Conservation (phyloP, 2,888 invertebrate genomes). For the Schizaphis graminum region DNA sequence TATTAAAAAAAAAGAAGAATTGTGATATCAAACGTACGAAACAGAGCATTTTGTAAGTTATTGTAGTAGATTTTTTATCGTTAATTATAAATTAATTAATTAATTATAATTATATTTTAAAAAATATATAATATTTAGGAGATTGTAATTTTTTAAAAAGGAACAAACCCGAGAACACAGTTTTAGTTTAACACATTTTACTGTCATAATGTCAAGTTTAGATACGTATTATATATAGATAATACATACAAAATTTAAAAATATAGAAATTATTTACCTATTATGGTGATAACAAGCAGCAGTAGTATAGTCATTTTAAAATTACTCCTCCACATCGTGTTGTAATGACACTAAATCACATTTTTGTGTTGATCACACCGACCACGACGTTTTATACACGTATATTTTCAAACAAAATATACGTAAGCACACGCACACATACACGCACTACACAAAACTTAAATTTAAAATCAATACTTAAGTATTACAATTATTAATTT, state of each 20-base stretch:
- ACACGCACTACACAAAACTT: not conserved
- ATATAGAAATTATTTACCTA: conserved; percentile 4
- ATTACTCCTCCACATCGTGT: conserved; percentile 32
- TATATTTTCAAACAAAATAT: conserved; percentile 8
- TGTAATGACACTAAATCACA: conserved; percentile 46
- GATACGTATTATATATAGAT: not conserved
- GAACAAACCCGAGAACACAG: not conserved
- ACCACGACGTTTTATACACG: not conserved
- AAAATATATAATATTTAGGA: not conserved
- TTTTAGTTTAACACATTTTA: not conserved
- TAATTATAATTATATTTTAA: not conserved
- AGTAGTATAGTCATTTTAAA: not conserved
- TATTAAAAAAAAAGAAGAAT: not conserved
- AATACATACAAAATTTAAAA: not conserved
- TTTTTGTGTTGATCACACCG: conserved; percentile 51
- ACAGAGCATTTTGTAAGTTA: not conserved
- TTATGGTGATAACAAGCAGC: conserved; percentile 28
- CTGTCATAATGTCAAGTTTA: not conserved
- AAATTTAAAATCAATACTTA: not conserved
- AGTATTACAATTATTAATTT: not conserved
- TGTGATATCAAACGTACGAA: not conserved
- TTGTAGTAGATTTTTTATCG: not conserved
- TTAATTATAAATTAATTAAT: not conserved
- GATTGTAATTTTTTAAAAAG: not conserved
- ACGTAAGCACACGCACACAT: not conserved